A percentile compares a stretch with the other conserved stretches of the same genome.
Conservation (phyloP, 2,888 invertebrate species). For the Myathropa florea region DNA sequence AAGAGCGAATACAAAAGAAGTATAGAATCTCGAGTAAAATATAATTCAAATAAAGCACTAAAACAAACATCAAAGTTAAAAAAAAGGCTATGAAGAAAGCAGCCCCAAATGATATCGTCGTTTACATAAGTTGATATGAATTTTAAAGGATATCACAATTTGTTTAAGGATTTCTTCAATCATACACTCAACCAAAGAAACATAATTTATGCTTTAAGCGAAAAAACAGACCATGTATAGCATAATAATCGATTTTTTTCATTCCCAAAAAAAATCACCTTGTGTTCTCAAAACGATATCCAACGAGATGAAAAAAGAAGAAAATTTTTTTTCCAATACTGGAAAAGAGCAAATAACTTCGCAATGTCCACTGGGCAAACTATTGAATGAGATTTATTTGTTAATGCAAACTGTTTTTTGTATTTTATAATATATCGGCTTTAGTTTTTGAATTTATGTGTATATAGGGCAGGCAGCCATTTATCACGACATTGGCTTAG, state of each 20-base stretch:
- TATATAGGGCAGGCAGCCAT: constrained; percentile 48
- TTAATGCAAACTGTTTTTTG: constrained; percentile 13
- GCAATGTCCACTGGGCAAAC: neutral
- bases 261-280: constrained; percentile 26
- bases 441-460: constrained; percentile 27
- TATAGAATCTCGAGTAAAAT: neutral
- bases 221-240: constrained; percentile 47
- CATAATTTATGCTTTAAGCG: constrained; percentile 9
- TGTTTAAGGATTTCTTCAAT: neutral
- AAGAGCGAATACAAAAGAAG: neutral
- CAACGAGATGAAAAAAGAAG: neutral
- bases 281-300: constrained; percentile 6
- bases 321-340: neutral
- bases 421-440: constrained; percentile 4
- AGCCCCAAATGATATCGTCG: neutral
- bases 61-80: neutral
- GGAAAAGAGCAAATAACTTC: constrained; percentile 9
- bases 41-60: neutral
- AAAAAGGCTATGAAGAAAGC: neutral
- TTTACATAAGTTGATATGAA: constrained; percentile 20
- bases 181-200: neutral
- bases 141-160: neutral
- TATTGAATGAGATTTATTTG: neutral
- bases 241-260: constrained; percentile 58
- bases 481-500: constrained; percentile 38